A percentile compares a stretch with the other conserved stretches of the same genome.
Evolutionary conservation across 2,797 vertebrate genomes (phyloP).

Genomic region (Xenentodon cancila): DNA sequence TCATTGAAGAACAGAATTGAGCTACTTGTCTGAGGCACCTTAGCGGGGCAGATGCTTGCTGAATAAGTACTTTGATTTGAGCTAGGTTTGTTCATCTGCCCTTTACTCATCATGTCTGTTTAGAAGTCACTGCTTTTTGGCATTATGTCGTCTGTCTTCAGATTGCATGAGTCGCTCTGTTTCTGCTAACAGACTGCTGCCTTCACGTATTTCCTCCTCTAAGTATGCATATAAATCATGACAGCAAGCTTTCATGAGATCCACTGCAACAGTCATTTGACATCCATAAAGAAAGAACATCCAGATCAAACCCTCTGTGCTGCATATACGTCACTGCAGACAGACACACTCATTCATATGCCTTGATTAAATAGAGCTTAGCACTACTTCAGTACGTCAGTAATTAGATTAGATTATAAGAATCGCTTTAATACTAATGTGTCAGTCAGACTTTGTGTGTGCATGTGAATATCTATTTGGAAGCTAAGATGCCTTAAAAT

Average conservation of each 20-base stretch:
- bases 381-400: constrained; percentile 46
- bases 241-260: constrained; percentile 6
- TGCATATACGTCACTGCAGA: constrained; percentile 45
- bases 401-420: constrained; percentile 78
- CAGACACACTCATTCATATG: constrained; percentile 46
- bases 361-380: constrained; percentile 58
- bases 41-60: no score
- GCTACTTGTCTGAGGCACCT: background rate
- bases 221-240: constrained; percentile 5
- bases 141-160: background rate
- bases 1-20: background rate
- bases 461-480: constrained; percentile 7
- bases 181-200: background rate
- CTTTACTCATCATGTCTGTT: no score
- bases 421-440: constrained; percentile 47
- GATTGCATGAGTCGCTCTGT: background rate
- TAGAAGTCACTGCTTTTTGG: no score
- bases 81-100: no score
- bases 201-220: background rate
- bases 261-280: constrained; percentile 25
- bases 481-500: constrained; percentile 7
- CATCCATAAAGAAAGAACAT: constrained; percentile 55
- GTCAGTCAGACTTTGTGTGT: constrained; percentile 40
- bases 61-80: no score
- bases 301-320: constrained; percentile 28